phyloP scores from a whole-genome alignment of 92 coral and sea anemone genomes.

The Umimayanthus chanpuru region DNA sequence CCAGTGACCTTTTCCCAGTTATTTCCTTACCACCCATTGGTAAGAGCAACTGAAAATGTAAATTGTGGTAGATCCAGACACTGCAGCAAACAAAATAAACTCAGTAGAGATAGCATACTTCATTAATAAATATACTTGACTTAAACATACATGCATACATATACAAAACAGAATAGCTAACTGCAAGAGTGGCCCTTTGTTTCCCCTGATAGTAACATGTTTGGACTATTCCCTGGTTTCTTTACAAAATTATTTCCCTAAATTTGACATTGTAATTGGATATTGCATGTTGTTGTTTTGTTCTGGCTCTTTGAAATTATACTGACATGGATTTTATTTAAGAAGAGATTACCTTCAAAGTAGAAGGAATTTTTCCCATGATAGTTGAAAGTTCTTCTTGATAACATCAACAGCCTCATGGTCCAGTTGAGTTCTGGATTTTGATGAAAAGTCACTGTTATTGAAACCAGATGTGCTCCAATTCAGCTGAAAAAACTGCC shows the following conservation, averaged over 20 bases:
- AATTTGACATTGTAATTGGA: constrained; percentile 5
- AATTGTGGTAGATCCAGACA: background rate
- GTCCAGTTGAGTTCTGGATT: background rate
- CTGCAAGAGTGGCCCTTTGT: background rate
- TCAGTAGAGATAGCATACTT: background rate
- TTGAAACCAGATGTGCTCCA: constrained; percentile 35
- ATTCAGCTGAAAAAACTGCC: constrained; percentile 9
- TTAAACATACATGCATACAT: background rate
- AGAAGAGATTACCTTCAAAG: background rate
- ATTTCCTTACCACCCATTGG: constrained; percentile 23
- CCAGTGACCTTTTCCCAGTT: constrained; percentile 16
- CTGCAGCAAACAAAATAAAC: background rate
- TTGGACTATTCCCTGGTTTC: background rate
- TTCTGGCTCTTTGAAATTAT: background rate
- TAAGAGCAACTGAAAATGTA: background rate
- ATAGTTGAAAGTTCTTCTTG: background rate
- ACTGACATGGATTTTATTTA: background rate
- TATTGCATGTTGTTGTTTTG: constrained; percentile 6
- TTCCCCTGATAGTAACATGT: background rate
- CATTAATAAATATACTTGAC: background rate
- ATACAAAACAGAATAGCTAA: background rate
- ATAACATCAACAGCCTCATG: background rate
- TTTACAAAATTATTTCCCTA: constrained; percentile 4
- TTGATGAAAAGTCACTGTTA: background rate
- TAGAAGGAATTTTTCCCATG: background rate